These are phyloP conservation scores for Diaphora mendica DNA, from an alignment of 2,888 invertebrate genomes.

Conservation along the genomic window DNA sequence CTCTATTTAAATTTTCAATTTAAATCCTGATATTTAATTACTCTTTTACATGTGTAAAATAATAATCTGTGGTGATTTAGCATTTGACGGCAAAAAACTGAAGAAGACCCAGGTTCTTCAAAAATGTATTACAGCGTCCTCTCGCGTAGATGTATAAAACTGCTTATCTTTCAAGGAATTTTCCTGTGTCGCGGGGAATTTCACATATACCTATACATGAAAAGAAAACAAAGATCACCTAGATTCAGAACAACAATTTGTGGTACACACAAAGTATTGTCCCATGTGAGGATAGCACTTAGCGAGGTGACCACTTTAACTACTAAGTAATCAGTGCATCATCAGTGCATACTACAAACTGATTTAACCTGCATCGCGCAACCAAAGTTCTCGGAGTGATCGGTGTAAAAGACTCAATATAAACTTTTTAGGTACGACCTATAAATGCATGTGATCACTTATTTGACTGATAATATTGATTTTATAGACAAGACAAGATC, in stretches of 20 bases:
- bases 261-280: too few relatives aligned
- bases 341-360: too few relatives aligned
- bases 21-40: background rate
- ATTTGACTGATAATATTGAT: background rate
- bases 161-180: background rate
- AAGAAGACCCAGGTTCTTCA: background rate
- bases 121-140: background rate
- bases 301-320: too few relatives aligned
- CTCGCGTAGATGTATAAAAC: background rate
- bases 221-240: too few relatives aligned
- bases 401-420: background rate
- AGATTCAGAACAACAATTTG: too few relatives aligned
- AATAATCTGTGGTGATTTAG: background rate
- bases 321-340: too few relatives aligned
- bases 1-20: background rate
- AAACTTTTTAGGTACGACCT: background rate
- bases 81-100: too few relatives aligned
- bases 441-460: background rate
- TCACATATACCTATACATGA: too few relatives aligned
- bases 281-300: too few relatives aligned
- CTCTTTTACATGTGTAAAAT: background rate
- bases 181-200: too few relatives aligned
- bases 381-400: too few relatives aligned
- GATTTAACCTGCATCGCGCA: too few relatives aligned
- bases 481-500: background rate